These are phyloP conservation scores for Petromus typicus DNA, from an alignment of 2,113 vertebrate genomes.

Conservation along the genomic window DNA sequence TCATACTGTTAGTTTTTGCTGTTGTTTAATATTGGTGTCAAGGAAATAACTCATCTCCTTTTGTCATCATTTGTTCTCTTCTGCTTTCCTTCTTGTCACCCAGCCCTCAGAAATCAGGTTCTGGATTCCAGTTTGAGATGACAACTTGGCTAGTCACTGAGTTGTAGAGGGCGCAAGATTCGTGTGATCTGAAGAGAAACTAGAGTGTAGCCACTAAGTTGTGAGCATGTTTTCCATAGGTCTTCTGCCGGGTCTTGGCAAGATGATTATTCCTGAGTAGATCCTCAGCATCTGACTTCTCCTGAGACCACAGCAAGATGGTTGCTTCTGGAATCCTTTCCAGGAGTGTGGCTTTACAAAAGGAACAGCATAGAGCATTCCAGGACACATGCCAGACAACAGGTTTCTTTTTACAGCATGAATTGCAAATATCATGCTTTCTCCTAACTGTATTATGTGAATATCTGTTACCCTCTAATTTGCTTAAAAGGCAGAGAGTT, in stretches of 20 bases:
- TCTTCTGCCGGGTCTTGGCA: background rate
- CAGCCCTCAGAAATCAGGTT: background rate
- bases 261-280: background rate
- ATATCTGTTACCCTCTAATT: background rate
- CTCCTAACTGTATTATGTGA: background rate
- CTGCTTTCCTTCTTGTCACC: background rate
- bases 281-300: background rate
- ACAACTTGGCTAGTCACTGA: background rate
- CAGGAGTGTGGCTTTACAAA: background rate
- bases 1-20: background rate
- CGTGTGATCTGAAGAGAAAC: too few relatives aligned
- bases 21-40: background rate
- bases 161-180: background rate
- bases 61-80: background rate
- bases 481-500: background rate
- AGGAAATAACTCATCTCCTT: background rate
- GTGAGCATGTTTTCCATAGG: background rate
- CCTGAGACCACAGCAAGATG: background rate
- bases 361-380: background rate
- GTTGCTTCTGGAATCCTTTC: background rate
- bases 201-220: background rate
- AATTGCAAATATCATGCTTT: background rate
- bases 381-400: background rate
- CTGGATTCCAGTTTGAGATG: background rate
- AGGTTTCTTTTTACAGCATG: background rate